phyloP scores from a whole-genome alignment of 2,113 vertebrate genomes.

The Salvelinus fontinalis region DNA sequence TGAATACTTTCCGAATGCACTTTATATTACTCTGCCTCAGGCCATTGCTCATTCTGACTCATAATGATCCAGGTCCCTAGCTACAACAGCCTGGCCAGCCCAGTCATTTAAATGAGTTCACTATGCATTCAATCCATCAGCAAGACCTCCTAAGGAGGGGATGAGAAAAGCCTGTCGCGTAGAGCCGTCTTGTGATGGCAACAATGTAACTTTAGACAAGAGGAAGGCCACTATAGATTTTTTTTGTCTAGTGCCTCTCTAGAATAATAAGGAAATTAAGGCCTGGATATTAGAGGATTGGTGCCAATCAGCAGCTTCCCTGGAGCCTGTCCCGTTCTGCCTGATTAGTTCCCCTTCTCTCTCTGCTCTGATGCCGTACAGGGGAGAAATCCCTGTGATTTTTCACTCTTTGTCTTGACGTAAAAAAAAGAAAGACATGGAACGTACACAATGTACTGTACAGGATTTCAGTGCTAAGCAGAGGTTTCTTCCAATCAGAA shows the following conservation, averaged over 20 bases:
- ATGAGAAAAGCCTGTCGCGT: constrained; percentile 32
- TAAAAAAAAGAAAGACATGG: background rate
- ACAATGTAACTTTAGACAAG: constrained; percentile 39
- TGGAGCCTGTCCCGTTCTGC: constrained; percentile 64
- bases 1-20: too few species aligned
- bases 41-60: background rate
- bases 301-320: constrained; percentile 67
- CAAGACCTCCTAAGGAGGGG: constrained; percentile 27
- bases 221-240: constrained; percentile 69
- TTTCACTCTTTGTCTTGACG: constrained; percentile 55
- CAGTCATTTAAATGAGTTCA: constrained; percentile 29
- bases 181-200: constrained; percentile 31
- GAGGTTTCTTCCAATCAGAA: constrained; percentile 23
- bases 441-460: constrained; percentile 29
- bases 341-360: constrained; percentile 64
- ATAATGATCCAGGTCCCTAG: background rate
- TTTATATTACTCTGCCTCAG: background rate
- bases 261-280: constrained; percentile 73
- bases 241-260: constrained; percentile 64
- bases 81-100: background rate
- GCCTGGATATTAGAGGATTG: constrained; percentile 68
- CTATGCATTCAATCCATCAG: constrained; percentile 1
- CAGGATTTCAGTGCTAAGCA: constrained; percentile 26
- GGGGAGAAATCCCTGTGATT: constrained; percentile 63
- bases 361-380: constrained; percentile 50